Base-by-base conservation (phyloP, 2,797 vertebrate genomes). In the Phataginus tetradactyla region DNA sequence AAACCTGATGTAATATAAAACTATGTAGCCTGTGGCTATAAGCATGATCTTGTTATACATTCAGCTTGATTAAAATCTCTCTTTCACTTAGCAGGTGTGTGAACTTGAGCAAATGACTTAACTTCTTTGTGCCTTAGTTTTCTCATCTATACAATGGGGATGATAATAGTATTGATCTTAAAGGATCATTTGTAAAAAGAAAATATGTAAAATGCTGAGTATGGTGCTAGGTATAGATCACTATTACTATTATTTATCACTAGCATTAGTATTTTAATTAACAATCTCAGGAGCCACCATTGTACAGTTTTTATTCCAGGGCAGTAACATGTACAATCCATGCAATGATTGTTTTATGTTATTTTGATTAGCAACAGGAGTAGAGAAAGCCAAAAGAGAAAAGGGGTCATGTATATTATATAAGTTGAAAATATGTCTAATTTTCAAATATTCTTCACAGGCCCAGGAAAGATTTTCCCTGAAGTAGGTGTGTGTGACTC, bases 191-290 rank as follows among this genome's bases (percentile, higher is more conserved):
- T 53, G 17, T 51, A 13, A 71, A 90, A 83, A 74, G 81, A 90
- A 68, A 90, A 57, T 74, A 68, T 29, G 5, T 83, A 72, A 85
- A 85, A 63, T 91, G 9, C 39, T 77, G 9, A 85, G 4, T 39
- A 68, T 7, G 2, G 4, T 93, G 5, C 39, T 37, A 63, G 37
- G 11, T 45, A 51, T 51, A n/a, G 78, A 83, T 87, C 6, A 53
- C 0, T 42, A 12, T 45, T 74, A 53, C 12, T 39, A 61, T 63
- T 63, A 53, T 81, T 63, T 74, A 74, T 45, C n/a, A 29, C 21
- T 53, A 20, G 75, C 25, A 55, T 37, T 72, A 75, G 59, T 79
- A 75, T 86, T 92, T 92, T 66, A 94, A 71, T 83, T 93, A 39
- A 45, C 69, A 78, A 89, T 42, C 18, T 83, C 7, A 92, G 64